phyloP scores from a whole-genome alignment of 1,140 invertebrate genomes.

The Dendroctonus valens region DNA sequence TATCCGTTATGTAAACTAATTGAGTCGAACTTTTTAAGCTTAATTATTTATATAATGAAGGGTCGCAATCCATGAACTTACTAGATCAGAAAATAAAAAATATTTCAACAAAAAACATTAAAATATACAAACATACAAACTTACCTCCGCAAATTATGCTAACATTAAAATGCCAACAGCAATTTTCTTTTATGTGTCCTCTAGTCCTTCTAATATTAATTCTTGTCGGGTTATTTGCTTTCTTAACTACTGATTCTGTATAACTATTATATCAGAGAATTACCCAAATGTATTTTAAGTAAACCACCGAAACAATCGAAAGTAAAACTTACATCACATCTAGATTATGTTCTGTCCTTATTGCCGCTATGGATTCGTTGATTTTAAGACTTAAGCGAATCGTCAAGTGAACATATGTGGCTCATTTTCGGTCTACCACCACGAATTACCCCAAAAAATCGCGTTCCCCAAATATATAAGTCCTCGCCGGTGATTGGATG shows the following conservation, averaged over 20 bases:
- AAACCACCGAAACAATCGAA: slow-evolving; percentile 12
- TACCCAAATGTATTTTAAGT: slow-evolving; percentile 1
- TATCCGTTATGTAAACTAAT: not conserved
- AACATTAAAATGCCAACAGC: not conserved
- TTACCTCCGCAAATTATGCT: not conserved
- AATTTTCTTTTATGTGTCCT: not conserved
- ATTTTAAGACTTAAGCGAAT: not conserved
- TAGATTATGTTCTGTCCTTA: slow-evolving; percentile 16
- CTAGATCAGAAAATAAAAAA: too few species aligned
- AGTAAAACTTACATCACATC: slow-evolving; percentile 13
- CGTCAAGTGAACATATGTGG: not conserved
- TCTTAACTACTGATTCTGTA: not conserved
- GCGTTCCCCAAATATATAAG: slow-evolving; percentile 7
- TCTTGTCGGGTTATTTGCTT: not conserved
- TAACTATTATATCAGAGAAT: not conserved
- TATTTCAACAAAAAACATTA: too few species aligned
- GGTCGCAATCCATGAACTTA: not conserved
- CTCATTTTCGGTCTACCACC: slow-evolving; percentile 1
- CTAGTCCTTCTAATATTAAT: not conserved
- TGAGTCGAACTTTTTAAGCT: not conserved
- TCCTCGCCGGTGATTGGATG: not conserved
- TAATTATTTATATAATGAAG: not conserved
- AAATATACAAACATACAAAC: too few species aligned
- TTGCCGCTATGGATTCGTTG: not conserved
- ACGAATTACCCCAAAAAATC: not conserved